Evolutionary conservation across 2,888 invertebrate species (phyloP).

Genomic region (Lycocerus yunnanus): DNA sequence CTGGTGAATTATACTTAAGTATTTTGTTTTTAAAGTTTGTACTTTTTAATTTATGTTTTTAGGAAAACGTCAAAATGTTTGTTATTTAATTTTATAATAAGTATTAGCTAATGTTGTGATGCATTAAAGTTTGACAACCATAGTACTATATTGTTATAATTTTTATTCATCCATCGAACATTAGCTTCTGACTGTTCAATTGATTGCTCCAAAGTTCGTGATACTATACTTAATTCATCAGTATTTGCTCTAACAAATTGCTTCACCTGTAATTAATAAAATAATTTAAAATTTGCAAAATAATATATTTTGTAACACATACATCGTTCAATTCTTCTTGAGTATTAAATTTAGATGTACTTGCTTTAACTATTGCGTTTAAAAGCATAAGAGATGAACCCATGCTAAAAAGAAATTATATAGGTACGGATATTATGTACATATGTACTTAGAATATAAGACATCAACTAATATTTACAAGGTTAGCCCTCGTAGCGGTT

Average conservation of each 20-base stretch:
- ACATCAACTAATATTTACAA: not conserved
- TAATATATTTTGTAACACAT: conserved; percentile 42
- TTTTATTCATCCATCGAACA: conserved; percentile 80
- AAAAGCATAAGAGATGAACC: conserved; percentile 73
- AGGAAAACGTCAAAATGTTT: not conserved
- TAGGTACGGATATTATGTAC: too few relatives aligned
- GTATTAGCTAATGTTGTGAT: not conserved
- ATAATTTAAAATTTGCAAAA: not conserved
- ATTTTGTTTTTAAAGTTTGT: not conserved
- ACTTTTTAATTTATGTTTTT: not conserved
- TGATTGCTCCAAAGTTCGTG: conserved; percentile 76
- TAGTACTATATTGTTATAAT: conserved; percentile 72
- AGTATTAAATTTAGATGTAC: conserved; percentile 75
- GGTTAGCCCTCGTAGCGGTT: not conserved
- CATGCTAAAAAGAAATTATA: conserved; percentile 61
- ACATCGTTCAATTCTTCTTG: conserved; percentile 78
- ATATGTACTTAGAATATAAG: too few relatives aligned
- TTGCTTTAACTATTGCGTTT: conserved; percentile 72
- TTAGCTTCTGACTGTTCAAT: conserved; percentile 81
- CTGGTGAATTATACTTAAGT: not conserved
- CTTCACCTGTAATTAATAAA: conserved; percentile 10
- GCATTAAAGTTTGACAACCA: conserved; percentile 64
- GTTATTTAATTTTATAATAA: not conserved
- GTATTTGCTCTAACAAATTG: conserved; percentile 65
- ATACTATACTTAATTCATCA: conserved; percentile 67